Evolutionary conservation across 2,888 invertebrate species (phyloP).

Genomic region (Apomyelois bistriatella): DNA sequence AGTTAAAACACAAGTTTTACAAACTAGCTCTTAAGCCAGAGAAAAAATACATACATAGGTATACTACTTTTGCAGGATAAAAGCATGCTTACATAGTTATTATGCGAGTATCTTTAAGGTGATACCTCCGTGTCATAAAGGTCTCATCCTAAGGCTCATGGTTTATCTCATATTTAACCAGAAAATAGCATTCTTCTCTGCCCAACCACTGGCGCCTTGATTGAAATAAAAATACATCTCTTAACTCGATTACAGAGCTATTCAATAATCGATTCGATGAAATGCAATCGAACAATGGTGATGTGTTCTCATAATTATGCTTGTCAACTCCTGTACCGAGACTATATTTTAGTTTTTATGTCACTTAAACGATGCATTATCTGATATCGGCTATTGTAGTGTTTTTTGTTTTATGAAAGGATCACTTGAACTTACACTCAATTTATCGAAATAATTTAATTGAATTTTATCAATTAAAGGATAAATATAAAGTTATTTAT

Average conservation of each 20-base stretch:
- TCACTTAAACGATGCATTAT: background rate
- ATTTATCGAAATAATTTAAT: background rate
- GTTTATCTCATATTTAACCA: too few relatives aligned
- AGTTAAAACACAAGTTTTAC: too few relatives aligned
- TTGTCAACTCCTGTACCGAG: slow-evolving; percentile 1
- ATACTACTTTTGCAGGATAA: too few relatives aligned
- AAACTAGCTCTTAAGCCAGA: too few relatives aligned
- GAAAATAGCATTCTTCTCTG: too few relatives aligned
- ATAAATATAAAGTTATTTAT: too few relatives aligned
- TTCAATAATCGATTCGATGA: slow-evolving; percentile 1
- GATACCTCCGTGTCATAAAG: too few relatives aligned
- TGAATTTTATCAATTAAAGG: background rate
- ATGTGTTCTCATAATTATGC: slow-evolving; percentile 2
- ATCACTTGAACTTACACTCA: background rate
- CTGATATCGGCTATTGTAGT: background rate
- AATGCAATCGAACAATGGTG: background rate
- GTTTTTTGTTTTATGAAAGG: background rate
- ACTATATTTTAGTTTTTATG: slow-evolving; percentile 4
- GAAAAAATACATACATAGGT: too few relatives aligned
- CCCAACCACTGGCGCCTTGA: too few relatives aligned
- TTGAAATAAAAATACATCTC: background rate
- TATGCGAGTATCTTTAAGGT: too few relatives aligned
- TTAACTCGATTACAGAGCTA: background rate
- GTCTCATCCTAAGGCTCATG: too few relatives aligned
- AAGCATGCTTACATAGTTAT: too few relatives aligned